Base-by-base conservation (phyloP, 2,113 vertebrate species). In the Puma concolor region DNA sequence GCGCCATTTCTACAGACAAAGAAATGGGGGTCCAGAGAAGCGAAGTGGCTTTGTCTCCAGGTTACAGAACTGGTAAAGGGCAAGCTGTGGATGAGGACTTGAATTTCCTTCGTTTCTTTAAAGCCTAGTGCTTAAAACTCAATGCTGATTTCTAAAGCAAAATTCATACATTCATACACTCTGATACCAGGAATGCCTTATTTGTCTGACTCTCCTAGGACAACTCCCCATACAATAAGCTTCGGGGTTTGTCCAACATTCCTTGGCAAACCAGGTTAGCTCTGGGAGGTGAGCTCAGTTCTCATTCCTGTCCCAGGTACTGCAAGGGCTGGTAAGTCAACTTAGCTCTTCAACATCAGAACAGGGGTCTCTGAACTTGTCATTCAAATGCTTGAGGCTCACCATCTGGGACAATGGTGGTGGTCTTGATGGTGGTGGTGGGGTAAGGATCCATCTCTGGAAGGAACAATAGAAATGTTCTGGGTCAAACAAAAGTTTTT, bases 21-120 rank as follows among this genome's bases (percentile, higher is more conserved):
- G 72, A 94, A 79, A 93, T 0, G n/a, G 93, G 80, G 97, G 89
- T 80, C 21, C 54, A 90, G 90, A 91, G 63, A 89, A 36, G 12
- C 31, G 1, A 86, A 79, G 33, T 60, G 79, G 64, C 27, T 91
- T 74, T 79, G 13, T 50, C 48, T 21, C 31, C 44, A 38, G 50
- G 23, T 77, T 81, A 21, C 11, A 83, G 8, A 79, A 52, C 52
- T 67, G 33, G 52, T 27, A 87, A 92, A 64, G 80, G 76, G 81
- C 44, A 87, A 67, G 44, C 52, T 57, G 31, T 84, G 19, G 52
- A 29, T 0, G n/a, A 92, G 25, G 13, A 77, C 38, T 96, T 76
- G n/a, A 54, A 17, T 88, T 74, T 90, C 52, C 44, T 87, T 66
- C 23, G 44, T 86, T 44, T 95, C 31, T 84, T 83, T 84, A 87